Conservation (phyloP, 1,140 invertebrate genomes). For the Saccostrea glomerata region DNA sequence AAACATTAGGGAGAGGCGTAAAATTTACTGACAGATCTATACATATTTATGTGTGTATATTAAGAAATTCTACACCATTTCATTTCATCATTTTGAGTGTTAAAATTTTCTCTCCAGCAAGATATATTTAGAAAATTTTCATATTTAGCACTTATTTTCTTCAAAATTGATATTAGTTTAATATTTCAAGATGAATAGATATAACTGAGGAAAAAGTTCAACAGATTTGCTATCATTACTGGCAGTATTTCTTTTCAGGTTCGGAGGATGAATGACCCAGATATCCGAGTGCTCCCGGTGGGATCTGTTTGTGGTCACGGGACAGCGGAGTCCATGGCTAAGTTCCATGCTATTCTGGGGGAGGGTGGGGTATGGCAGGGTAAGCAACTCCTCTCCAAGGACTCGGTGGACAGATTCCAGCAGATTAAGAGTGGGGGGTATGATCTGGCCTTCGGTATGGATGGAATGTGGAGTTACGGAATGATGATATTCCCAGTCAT, state of each 20-base stretch:
- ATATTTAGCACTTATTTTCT: too few relatives aligned
- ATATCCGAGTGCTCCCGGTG: constrained; percentile 62
- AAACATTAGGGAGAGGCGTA: too few relatives aligned
- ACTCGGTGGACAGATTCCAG: constrained; percentile 59
- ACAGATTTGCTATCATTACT: too few relatives aligned
- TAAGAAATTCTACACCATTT: background rate
- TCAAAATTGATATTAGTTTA: too few relatives aligned
- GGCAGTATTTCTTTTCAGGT: constrained; percentile 44
- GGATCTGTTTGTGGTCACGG: constrained; percentile 66
- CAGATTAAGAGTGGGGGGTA: constrained; percentile 55
- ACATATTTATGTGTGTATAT: background rate
- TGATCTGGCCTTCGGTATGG: constrained; percentile 61
- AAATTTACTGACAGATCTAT: too few relatives aligned
- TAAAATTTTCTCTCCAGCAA: background rate
- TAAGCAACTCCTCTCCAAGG: constrained; percentile 59
- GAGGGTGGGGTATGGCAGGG: constrained; percentile 63
- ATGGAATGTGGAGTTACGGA: constrained; percentile 63
- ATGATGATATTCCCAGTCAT: constrained; percentile 63
- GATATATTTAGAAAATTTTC: background rate
- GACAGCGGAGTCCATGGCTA: constrained; percentile 66
- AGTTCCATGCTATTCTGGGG: constrained; percentile 69
- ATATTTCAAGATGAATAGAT: too few relatives aligned
- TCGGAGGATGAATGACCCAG: constrained; percentile 64
- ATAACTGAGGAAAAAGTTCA: too few relatives aligned
- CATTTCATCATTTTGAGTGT: constrained; percentile 6